Evolutionary conservation across 2,888 invertebrate genomes (phyloP).

Genomic region (Cabera pusaria): DNA sequence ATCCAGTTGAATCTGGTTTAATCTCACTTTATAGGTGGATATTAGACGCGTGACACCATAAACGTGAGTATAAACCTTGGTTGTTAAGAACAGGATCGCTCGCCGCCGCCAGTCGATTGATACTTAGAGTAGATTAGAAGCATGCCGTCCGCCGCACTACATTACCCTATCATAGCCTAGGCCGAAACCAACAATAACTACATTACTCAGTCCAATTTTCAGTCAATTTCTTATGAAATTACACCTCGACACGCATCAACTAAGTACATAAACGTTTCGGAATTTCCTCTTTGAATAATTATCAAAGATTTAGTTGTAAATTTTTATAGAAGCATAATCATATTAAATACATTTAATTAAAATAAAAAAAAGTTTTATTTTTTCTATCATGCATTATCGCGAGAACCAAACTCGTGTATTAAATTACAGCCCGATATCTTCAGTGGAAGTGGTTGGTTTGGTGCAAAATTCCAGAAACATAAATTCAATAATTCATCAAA

Average conservation of each 20-base stretch:
- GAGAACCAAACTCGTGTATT: no score
- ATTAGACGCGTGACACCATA: slow-evolving; percentile 21
- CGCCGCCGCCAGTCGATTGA: slow-evolving; percentile 46
- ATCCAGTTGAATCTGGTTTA: slow-evolving; percentile 37
- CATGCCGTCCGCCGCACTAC: slow-evolving; percentile 76
- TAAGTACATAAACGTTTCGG: slow-evolving; percentile 72
- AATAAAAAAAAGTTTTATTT: no score
- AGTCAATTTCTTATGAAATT: slow-evolving; percentile 81
- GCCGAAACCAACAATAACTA: slow-evolving; percentile 75
- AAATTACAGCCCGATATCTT: no score
- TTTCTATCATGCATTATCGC: no score
- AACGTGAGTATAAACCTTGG: slow-evolving; percentile 25
- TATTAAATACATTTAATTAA: no score
- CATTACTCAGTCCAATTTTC: slow-evolving; percentile 82
- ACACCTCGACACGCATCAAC: slow-evolving; percentile 64
- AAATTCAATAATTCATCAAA: no score
- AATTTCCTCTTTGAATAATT: slow-evolving; percentile 50
- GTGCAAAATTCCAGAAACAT: no score
- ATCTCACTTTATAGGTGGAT: slow-evolving; percentile 16
- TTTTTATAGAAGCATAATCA: no score
- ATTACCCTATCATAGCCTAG: slow-evolving; percentile 75
- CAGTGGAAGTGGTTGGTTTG: no score
- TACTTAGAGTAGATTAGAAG: slow-evolving; percentile 61
- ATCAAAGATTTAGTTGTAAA: no score
- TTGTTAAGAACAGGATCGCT: slow-evolving; percentile 43